A percentile compares a stretch with the other conserved stretches of the same genome.
phyloP scores from a whole-genome alignment of 2,797 vertebrate genomes.

The Tokudaia tokunoshimensis region DNA sequence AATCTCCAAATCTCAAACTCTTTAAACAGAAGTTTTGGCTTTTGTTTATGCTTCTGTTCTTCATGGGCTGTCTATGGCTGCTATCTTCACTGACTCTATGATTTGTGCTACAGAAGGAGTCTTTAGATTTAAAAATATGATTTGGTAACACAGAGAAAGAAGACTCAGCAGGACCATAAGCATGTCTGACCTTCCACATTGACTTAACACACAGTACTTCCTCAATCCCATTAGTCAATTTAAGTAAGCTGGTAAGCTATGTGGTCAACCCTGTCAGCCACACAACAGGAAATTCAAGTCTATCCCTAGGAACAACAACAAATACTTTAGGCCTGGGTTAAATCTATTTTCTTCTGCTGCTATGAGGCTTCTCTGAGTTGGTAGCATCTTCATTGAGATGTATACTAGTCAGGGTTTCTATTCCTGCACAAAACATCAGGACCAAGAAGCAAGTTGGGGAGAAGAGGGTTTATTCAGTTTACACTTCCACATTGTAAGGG shows the following conservation, averaged over 20 bases:
- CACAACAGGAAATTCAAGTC: not conserved
- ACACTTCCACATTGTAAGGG: not conserved
- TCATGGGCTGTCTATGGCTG: not conserved
- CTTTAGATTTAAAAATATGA: not conserved
- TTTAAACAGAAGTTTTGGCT: not conserved
- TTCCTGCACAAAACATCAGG: not conserved
- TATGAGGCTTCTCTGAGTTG: not conserved
- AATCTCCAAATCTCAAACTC: not conserved
- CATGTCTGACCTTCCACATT: not conserved
- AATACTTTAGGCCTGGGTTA: not conserved
- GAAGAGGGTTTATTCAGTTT: not conserved
- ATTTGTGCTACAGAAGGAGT: not conserved
- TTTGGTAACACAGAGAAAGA: not conserved
- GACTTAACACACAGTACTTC: not conserved
- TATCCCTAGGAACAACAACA: not conserved
- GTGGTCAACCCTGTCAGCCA: not conserved
- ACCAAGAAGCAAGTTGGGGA: not conserved
- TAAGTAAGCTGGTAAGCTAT: not conserved
- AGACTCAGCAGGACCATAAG: rapidly evolving
- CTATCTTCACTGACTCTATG: not conserved
- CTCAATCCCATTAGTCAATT: not conserved
- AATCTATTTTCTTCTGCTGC: not conserved
- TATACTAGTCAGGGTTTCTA: not conserved
- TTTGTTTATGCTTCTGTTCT: not conserved
- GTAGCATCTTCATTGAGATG: not conserved